Evolutionary conservation across 2,888 invertebrate genomes (phyloP), one percentile per base, ranked within the genome.

Genomic region (Eucera pruinosa): DNA sequence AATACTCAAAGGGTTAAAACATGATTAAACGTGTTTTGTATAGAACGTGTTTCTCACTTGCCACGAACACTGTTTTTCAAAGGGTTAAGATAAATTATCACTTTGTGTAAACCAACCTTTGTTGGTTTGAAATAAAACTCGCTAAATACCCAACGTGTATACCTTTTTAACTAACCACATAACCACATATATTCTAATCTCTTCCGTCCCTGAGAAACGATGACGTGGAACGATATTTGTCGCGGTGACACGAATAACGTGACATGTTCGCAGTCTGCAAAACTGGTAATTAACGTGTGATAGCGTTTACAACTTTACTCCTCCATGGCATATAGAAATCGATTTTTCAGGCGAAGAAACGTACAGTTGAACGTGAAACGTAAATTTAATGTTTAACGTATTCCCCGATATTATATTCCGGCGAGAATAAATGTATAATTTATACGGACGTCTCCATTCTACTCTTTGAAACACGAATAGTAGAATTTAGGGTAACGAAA

Each of bases 241-340:
- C 41, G 41, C 61, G 67, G 43, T 77, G 82, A 72, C 78, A 81
- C 69, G 15, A 70, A 75, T 81, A 71, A 54, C 72, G 72, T 23
- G 73, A 74, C 60, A 48, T 30, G 23, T 20, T 60, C 13, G 18
- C 13, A 43, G 43, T 30, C 55, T 72, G 60, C 60, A 11, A 72
- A 68, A 68, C 20, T 9, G 33, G 11, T 45, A 39, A 65, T 60
- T 60, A 75, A 60, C n/a, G 13, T 55, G 33, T 15, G 55, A 50
- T 48, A 45, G 20, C 39, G 41, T 43, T 9, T 5, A 15, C n/a
- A 30, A 13, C 39, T 36, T 11, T 20, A 27, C 69, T 23, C 36
- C 52, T 18, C 23, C 68, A 25, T 23, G 4, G 0, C 15, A 4
- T 27, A 11, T 13, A 5, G 2, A 11, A 54, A 68, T 58, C 36